Base-by-base conservation (phyloP, 2,797 vertebrate genomes). In the Ctenopoma multispine region DNA sequence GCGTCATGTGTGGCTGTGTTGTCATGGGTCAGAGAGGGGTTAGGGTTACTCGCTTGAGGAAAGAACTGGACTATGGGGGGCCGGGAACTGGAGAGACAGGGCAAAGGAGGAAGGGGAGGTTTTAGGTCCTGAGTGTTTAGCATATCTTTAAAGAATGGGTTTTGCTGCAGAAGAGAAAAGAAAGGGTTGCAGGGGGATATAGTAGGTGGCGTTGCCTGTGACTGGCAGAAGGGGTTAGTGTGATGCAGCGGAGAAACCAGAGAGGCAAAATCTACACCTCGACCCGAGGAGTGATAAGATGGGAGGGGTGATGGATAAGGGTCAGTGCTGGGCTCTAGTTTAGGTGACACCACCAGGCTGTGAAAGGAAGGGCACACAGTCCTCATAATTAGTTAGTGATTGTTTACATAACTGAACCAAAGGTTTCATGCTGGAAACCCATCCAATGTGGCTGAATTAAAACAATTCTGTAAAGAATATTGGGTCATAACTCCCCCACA, bases 261-360 rank as follows among this genome's bases (percentile, higher is more conserved):
- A 84, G 89, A 84, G 79, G 82, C 13, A 14, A 77, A 46, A 82
- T 84, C 81, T 71, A 93, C 79, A 82, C 87, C 85, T 86, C 80
- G 76, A 79, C 85, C 85, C n/a, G 34, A 1, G 69, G 81, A 78
- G 62, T 55, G 81, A 69, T 36, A 77, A 84, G 80, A 83, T 86
- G 87, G 91, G 88, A 90, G 34, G 77, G 90, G 86, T 85, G 89
- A 77, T 68, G 80, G 80, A 78, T 76, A 63, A 54, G 86, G 73
- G 58, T 91, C 93, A 90, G 93, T 94, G 94, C 90, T 93, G 93
- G 93, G 85, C 90, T 95, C 95, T 96, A 95, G 94, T 92, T 93
- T 93, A 94, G 93, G 94, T 94, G 94, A 95, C 93, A 95, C 92
- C 95, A 96, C 94, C 92, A 93, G 93, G 95, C 96, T 97, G 96